Base-by-base conservation (phyloP, 2,888 invertebrate genomes). In the Bedellia somnulentella region DNA sequence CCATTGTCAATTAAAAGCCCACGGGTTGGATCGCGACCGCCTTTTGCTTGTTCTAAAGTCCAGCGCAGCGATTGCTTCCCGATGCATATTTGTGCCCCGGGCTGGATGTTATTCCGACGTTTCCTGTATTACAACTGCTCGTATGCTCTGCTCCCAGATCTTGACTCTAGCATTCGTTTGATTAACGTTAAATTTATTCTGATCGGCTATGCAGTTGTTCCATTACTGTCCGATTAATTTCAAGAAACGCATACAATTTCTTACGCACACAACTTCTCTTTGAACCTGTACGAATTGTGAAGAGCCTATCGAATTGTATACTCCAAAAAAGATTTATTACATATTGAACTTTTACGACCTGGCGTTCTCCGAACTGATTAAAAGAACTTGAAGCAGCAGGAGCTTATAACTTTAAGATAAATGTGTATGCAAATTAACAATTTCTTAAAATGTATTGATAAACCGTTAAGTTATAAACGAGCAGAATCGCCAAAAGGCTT, bases 1-100 rank as follows among this genome's bases (percentile, higher is more conserved):
- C 56, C 50, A 61, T 67, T 68, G 66, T 67, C 67, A 67, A 70
- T 71, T 70, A 68, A 63, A 61, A 59, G 56, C 61, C 60, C 42
- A 49, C 52, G 56, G 62, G 57, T 47, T 41, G 49, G 52, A 57
- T 55, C 47, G 52, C 57, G 59, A 59, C 66, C 64, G 64, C 63
- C 67, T 59, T 64, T 64, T 63, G 56, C 68, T 61, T 68, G 64
- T 67, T 58, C 56, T 58, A 51, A 55, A 54, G 46, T 53, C 53
- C 49, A 49, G 49, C 18, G 57, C 56, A 55, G 51, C 53, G 56
- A 66, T 64, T 66, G 63, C 60, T 62, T 59, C 53, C 58, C 63
- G 56, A 57, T 58, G 55, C 57, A 59, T 54, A 55, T 57, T 50
- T 54, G 43, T 47, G 68, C 73, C 70, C 56, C 52, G 45, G 64